A percentile compares a stretch with the other conserved stretches of the same genome.
phyloP scores from a whole-genome alignment of 2,888 invertebrate species.

The Drosophila formosana region DNA sequence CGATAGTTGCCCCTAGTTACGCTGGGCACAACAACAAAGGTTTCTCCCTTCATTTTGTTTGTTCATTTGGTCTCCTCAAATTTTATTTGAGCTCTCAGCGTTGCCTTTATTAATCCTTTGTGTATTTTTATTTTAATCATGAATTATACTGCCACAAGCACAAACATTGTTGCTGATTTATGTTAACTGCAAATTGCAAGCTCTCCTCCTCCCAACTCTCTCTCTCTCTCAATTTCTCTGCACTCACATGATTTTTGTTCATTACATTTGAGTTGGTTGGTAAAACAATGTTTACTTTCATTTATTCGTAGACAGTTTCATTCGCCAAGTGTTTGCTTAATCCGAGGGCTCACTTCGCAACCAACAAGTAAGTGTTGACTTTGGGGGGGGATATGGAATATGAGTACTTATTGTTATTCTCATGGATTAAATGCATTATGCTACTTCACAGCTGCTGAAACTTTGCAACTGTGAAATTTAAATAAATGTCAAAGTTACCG shows the following conservation, averaged over 20 bases:
- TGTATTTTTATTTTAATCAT: constrained; percentile 65
- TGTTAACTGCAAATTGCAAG: constrained; percentile 45
- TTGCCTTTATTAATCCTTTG: constrained; percentile 73
- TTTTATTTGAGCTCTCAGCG: constrained; percentile 35
- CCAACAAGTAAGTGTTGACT: constrained; percentile 6
- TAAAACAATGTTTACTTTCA: constrained; percentile 11
- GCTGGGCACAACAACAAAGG: constrained; percentile 57
- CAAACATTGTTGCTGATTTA: constrained; percentile 59
- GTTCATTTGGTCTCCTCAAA: constrained; percentile 4
- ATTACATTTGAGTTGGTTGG: constrained; percentile 5
- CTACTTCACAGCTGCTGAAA: background rate
- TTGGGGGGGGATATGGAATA: background rate
- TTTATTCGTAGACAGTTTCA: constrained; percentile 7
- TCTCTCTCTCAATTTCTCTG: background rate
- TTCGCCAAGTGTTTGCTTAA: constrained; percentile 1
- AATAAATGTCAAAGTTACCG: background rate
- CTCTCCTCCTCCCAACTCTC: background rate
- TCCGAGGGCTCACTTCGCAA: background rate
- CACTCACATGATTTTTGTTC: constrained; percentile 7
- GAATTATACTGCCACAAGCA: constrained; percentile 59
- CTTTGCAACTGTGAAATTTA: background rate
- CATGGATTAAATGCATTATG: constrained; percentile 1
- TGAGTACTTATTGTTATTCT: background rate
- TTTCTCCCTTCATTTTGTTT: constrained; percentile 4
- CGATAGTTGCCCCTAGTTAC: constrained; percentile 73